Conservation (phyloP, 2,888 invertebrate species). For the Aspidiotus rigidus region DNA sequence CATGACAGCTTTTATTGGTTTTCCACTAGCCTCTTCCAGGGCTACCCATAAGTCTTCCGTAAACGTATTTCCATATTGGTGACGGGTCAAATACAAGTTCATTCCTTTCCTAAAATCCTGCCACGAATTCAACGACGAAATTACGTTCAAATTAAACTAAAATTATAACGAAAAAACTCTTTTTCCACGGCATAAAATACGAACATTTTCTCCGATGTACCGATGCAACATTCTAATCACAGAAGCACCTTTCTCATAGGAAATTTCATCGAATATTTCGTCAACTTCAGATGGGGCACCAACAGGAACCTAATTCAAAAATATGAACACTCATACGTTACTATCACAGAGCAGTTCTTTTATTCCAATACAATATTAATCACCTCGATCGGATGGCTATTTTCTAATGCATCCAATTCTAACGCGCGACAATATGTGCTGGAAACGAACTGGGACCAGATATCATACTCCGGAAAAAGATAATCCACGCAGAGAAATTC, state of each 20-base stretch:
- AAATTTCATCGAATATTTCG: constrained; percentile 96
- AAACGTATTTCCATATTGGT: constrained; percentile 80
- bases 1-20: constrained; percentile 87
- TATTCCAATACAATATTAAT: constrained; percentile 7
- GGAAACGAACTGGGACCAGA: constrained; percentile 93
- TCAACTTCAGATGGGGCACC: constrained; percentile 90
- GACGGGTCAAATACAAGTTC: constrained; percentile 75
- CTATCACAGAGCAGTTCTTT: no score
- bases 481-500: constrained; percentile 89
- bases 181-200: constrained; percentile 7
- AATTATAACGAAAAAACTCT: not conserved
- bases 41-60: constrained; percentile 91
- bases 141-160: not conserved
- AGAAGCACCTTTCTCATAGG: constrained; percentile 91
- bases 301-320: constrained; percentile 55
- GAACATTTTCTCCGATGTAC: constrained; percentile 76
- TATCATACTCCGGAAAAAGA: constrained; percentile 89
- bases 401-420: constrained; percentile 77
- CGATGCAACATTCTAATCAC: constrained; percentile 89
- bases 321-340: no score
- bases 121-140: not conserved
- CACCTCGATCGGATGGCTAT: constrained; percentile 93
- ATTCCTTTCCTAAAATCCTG: constrained; percentile 84
- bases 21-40: constrained; percentile 75
- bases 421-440: constrained; percentile 76